Evolutionary conservation across 2,888 invertebrate genomes (phyloP).

Genomic region (Xestia ashworthii): DNA sequence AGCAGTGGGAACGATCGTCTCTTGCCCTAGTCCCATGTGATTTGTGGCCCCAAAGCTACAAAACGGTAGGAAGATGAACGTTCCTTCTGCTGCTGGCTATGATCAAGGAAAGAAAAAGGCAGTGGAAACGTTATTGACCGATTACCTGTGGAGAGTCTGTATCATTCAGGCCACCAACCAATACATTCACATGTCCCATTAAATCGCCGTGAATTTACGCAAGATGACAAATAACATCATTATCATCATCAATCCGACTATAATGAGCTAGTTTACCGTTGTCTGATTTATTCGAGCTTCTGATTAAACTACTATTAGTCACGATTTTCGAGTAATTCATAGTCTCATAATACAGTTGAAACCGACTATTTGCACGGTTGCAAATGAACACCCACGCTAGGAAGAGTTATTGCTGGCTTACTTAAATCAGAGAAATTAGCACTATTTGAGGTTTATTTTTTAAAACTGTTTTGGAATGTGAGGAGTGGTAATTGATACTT

Average conservation of each 20-base stretch:
- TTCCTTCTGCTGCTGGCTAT: neutral
- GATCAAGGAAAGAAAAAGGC: neutral
- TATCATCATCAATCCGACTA: slow-evolving; percentile 25
- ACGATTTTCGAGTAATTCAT: slow-evolving; percentile 44
- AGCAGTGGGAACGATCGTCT: neutral
- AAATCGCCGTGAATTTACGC: slow-evolving; percentile 15
- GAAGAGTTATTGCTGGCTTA: slow-evolving; percentile 44
- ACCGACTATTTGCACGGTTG: slow-evolving; percentile 48
- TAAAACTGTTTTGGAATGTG: neutral
- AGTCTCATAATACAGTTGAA: slow-evolving; percentile 34
- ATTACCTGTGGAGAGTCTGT: neutral
- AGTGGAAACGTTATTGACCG: too few species aligned
- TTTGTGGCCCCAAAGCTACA: neutral
- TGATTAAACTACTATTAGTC: slow-evolving; percentile 47
- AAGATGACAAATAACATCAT: slow-evolving; percentile 24
- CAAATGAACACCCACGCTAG: slow-evolving; percentile 53
- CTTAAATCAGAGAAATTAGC: slow-evolving; percentile 32
- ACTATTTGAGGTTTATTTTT: slow-evolving; percentile 20
- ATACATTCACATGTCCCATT: neutral
- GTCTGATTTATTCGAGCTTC: slow-evolving; percentile 42
- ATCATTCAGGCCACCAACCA: neutral
- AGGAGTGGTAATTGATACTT: neutral
- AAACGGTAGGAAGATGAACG: neutral
- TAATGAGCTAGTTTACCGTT: slow-evolving; percentile 41
- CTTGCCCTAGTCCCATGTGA: neutral